Evolutionary conservation across 92 coral and sea anemone species (phyloP).

Genomic region (Phenganax stokvisi): DNA sequence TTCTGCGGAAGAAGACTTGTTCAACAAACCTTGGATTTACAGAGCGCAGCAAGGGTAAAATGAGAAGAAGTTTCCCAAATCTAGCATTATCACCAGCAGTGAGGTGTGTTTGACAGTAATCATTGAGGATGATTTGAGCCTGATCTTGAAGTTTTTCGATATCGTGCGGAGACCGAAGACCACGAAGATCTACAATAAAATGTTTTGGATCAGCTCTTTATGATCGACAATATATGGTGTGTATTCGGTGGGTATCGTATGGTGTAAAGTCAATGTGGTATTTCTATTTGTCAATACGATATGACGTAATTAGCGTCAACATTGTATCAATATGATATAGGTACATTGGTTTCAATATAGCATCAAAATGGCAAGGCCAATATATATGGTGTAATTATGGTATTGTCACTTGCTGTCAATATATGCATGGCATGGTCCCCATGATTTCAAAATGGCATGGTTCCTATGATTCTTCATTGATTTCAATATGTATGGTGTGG

Average conservation of each 20-base stretch:
- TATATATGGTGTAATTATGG: background rate
- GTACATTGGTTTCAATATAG: too few relatives aligned
- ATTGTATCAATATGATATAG: too few relatives aligned
- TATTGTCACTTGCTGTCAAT: too few relatives aligned
- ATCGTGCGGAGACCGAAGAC: slow-evolving; percentile 89
- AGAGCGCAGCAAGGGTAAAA: slow-evolving; percentile 81
- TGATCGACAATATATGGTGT: too few relatives aligned
- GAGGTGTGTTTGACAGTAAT: slow-evolving; percentile 75
- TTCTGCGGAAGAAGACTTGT: slow-evolving; percentile 87
- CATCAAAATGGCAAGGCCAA: too few relatives aligned
- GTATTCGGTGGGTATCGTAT: background rate
- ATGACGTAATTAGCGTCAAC: too few relatives aligned
- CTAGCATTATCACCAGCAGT: slow-evolving; percentile 80
- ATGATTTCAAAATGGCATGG: too few relatives aligned
- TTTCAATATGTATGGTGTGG: background rate
- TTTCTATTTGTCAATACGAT: too few relatives aligned
- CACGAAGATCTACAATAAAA: slow-evolving; percentile 71
- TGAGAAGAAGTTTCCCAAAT: slow-evolving; percentile 83
- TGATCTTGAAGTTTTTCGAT: slow-evolving; percentile 95
- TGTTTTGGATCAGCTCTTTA: background rate
- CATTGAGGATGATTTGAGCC: slow-evolving; percentile 95
- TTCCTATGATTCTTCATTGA: too few relatives aligned
- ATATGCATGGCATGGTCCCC: too few relatives aligned
- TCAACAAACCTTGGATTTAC: slow-evolving; percentile 94
- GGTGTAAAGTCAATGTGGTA: background rate